phyloP scores from a whole-genome alignment of 2,888 invertebrate genomes.

The Selenia dentaria region DNA sequence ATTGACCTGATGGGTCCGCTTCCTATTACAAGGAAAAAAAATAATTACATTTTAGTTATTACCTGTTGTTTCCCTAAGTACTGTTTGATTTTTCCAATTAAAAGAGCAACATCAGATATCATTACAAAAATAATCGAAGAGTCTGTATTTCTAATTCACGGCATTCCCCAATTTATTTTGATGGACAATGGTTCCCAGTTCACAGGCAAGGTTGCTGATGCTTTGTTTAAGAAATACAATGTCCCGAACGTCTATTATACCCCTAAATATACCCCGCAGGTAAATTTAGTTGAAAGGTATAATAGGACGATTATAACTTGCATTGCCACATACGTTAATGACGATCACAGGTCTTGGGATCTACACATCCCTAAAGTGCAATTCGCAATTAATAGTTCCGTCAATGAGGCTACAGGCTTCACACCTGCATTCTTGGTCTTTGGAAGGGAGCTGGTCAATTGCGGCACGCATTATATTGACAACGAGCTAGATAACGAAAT shows the following conservation, averaged over 20 bases:
- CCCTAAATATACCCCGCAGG: too few species aligned
- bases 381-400: too few species aligned
- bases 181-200: constrained; percentile 40
- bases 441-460: background rate
- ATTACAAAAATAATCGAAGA: constrained; percentile 28
- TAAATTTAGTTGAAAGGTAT: constrained; percentile 30
- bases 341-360: too few species aligned
- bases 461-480: background rate
- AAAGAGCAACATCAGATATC: too few species aligned
- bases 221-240: constrained; percentile 29
- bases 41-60: constrained; percentile 26
- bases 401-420: too few species aligned
- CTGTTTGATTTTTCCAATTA: constrained; percentile 28
- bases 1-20: constrained; percentile 38
- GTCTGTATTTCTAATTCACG: constrained; percentile 37
- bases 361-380: too few species aligned
- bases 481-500: background rate
- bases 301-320: too few species aligned
- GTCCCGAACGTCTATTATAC: constrained; percentile 31
- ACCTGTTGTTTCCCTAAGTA: constrained; percentile 36
- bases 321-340: too few species aligned
- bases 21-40: constrained; percentile 22
- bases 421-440: background rate
- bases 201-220: constrained; percentile 7
- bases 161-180: constrained; percentile 35